Evolutionary conservation across 53 echinoderm and acorn worm genomes (phyloP).

Genomic region (Paracentrotus lividus): DNA sequence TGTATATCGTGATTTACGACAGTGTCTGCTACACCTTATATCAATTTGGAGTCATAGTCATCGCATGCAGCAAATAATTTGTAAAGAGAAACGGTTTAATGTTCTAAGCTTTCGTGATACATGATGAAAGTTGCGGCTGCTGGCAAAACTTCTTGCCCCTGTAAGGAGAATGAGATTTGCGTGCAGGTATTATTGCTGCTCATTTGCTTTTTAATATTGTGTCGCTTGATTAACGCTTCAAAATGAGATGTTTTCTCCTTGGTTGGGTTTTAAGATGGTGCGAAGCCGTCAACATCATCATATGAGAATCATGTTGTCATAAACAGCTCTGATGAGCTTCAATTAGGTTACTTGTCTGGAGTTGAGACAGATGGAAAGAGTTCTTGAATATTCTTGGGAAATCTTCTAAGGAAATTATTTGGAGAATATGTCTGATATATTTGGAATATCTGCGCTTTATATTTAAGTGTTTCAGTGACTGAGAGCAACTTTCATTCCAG

Average conservation of each 20-base stretch:
- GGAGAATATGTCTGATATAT: neutral
- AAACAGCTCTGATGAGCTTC: neutral
- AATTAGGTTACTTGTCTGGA: neutral
- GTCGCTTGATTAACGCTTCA: constrained; percentile 46
- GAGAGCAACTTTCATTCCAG: neutral
- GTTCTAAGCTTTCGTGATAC: neutral
- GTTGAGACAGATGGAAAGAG: neutral
- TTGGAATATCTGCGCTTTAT: neutral
- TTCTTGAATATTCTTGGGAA: neutral
- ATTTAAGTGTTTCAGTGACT: neutral
- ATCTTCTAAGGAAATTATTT: neutral
- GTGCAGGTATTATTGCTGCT: constrained; percentile 2
- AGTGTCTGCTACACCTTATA: neutral
- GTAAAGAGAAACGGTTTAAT: neutral
- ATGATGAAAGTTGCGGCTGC: neutral
- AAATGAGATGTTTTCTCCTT: constrained; percentile 35
- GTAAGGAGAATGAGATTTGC: neutral
- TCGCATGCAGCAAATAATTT: neutral
- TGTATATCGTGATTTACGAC: neutral
- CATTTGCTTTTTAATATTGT: constrained; percentile 19
- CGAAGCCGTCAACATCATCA: neutral
- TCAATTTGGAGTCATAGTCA: neutral
- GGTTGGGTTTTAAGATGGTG: neutral
- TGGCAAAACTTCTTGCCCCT: neutral
- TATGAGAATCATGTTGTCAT: neutral